Evolutionary conservation across 2,113 vertebrate genomes (phyloP).

Genomic region (Ptilonorhynchus violaceus): DNA sequence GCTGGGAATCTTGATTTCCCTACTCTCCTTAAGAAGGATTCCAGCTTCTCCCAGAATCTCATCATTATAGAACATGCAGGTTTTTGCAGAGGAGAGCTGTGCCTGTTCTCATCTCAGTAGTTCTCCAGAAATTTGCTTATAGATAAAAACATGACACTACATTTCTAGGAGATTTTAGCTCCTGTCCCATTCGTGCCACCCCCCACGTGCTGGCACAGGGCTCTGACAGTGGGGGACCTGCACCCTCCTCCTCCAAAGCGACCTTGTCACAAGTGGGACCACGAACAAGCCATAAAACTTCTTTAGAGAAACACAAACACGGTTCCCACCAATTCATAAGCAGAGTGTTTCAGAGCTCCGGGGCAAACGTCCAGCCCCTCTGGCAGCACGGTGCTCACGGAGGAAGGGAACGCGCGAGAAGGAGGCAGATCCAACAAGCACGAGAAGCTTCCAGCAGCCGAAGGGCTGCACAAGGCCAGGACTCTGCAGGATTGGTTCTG

Average conservation of each 20-base stretch:
- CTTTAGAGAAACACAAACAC: not conserved
- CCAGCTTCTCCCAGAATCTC: not conserved
- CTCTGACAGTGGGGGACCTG: not conserved
- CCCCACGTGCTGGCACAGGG: not conserved
- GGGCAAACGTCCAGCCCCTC: not conserved
- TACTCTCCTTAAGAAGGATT: not conserved
- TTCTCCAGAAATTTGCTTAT: not conserved
- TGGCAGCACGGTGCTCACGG: not conserved
- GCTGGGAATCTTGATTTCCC: constrained; percentile 13
- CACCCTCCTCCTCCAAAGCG: not conserved
- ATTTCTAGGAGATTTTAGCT: not conserved
- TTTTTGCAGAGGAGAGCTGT: not conserved
- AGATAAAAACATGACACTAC: not conserved
- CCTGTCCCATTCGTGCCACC: not conserved
- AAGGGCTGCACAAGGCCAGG: not conserved
- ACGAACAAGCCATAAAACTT: not conserved
- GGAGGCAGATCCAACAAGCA: not conserved
- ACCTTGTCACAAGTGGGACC: not conserved
- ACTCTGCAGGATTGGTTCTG: not conserved
- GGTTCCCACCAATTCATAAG: not conserved
- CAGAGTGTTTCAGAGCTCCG: not conserved
- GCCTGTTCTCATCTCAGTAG: not conserved
- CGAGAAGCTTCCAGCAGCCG: not conserved
- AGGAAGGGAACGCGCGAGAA: not conserved
- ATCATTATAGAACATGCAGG: not conserved